phyloP scores from a whole-genome alignment of 64 coral and sea anemone genomes.

The Anthopleura sola region DNA sequence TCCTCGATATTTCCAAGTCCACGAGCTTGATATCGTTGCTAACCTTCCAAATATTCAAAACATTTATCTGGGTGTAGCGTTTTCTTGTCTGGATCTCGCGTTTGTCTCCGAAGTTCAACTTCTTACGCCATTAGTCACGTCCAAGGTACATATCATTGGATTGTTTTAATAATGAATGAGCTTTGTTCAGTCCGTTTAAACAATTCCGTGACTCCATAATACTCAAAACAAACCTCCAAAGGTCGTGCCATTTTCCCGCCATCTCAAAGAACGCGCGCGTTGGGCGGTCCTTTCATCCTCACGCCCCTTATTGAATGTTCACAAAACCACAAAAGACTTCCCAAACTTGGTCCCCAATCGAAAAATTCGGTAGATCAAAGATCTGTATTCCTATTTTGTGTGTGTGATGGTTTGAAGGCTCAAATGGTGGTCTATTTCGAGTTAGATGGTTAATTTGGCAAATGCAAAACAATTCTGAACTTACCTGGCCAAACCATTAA shows the following conservation, averaged over 20 bases:
- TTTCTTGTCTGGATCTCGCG: background rate
- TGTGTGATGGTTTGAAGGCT: background rate
- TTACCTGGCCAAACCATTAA: background rate
- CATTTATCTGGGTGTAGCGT: background rate
- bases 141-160: background rate
- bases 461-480: background rate
- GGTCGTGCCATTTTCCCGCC: conserved; percentile 6
- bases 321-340: background rate
- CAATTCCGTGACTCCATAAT: background rate
- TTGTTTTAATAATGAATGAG: conserved; percentile 5
- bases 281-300: background rate
- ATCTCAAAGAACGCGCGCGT: background rate
- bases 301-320: background rate
- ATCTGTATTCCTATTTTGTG: background rate
- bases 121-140: background rate
- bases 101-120: background rate
- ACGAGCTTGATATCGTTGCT: background rate
- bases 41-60: conserved; percentile 5
- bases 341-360: background rate
- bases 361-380: background rate
- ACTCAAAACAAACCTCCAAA: background rate
- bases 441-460: background rate
- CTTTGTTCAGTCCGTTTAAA: background rate
- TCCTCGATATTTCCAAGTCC: background rate
- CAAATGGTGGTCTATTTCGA: background rate